Percentiles rank a stretch among this genome's conserved stretches.
These are phyloP conservation scores for Aramus guarauna DNA, from an alignment of 2,113 vertebrate species.

Conservation along the genomic window DNA sequence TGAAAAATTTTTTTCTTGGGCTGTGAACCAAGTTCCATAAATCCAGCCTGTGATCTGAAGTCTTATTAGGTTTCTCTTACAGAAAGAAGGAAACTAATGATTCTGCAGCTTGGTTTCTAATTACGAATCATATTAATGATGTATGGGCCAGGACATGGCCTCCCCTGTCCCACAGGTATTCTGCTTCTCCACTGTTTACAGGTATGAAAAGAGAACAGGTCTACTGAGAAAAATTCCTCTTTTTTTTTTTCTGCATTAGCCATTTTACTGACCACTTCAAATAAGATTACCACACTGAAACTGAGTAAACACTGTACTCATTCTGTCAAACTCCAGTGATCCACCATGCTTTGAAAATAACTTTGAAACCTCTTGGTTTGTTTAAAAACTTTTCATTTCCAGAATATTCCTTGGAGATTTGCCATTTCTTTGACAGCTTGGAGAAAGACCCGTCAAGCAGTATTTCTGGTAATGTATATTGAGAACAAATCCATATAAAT, in stretches of 20 bases:
- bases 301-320: constrained; percentile 45
- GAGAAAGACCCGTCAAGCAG: background rate
- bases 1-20: background rate
- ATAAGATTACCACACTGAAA: constrained; percentile 34
- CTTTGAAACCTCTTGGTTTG: constrained; percentile 12
- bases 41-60: background rate
- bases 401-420: constrained; percentile 29
- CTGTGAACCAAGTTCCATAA: background rate
- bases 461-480: background rate
- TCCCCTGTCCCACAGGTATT: background rate
- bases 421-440: constrained; percentile 16
- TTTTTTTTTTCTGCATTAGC: background rate
- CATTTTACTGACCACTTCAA: constrained; percentile 14
- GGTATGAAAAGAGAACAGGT: background rate
- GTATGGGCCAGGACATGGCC: background rate
- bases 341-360: constrained; percentile 43
- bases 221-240: background rate
- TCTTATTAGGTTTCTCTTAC: background rate
- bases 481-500: constrained; percentile 31
- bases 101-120: background rate
- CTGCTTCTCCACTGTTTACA: background rate
- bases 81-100: background rate
- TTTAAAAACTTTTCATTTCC: constrained; percentile 39
- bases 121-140: background rate
- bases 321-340: constrained; percentile 53